Evolutionary conservation across 2,888 invertebrate species (phyloP).

Genomic region (Drosophila pegasa): DNA sequence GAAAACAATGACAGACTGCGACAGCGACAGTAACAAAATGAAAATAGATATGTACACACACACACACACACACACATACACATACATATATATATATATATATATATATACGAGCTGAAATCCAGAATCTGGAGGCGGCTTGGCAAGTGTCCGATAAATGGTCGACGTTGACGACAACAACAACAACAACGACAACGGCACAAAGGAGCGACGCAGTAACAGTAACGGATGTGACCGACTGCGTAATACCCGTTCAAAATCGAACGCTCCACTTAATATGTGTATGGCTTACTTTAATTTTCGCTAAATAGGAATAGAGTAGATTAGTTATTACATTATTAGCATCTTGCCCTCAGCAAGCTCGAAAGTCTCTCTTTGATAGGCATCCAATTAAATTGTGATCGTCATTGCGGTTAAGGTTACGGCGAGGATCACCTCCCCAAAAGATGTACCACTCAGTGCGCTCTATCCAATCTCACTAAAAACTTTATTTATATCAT

Average conservation of each 20-base stretch:
- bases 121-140: neutral
- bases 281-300: no score
- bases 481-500: no score
- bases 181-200: constrained; percentile 1
- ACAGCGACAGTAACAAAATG: constrained; percentile 31
- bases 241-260: neutral
- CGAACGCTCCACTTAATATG: no score
- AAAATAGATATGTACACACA: constrained; percentile 14
- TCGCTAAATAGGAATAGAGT: no score
- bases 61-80: neutral
- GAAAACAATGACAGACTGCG: constrained; percentile 34
- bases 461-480: no score
- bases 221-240: neutral
- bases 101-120: neutral
- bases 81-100: neutral
- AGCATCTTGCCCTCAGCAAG: no score
- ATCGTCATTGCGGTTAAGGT: no score
- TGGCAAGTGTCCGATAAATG: constrained; percentile 6
- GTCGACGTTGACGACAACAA: constrained; percentile 1
- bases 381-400: no score
- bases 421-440: no score
- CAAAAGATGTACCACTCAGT: no score
- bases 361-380: no score
- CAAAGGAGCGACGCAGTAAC: neutral
- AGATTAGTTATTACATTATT: no score